phyloP scores from a whole-genome alignment of 2,888 invertebrate species.

The Laspeyria flexula region DNA sequence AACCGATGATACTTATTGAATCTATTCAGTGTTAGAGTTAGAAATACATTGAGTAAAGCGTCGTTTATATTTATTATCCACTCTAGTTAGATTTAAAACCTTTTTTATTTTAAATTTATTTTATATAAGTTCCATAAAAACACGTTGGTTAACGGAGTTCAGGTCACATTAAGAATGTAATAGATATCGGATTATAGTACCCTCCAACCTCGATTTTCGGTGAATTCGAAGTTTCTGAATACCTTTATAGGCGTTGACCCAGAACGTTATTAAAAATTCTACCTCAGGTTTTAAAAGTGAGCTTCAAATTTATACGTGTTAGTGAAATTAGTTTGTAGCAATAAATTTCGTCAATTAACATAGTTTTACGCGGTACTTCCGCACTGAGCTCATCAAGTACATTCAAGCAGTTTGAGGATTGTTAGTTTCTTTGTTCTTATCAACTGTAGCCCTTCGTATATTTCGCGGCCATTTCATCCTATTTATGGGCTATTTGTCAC shows the following conservation, averaged over 20 bases:
- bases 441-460: slow-evolving; percentile 52
- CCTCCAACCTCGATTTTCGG: slow-evolving; percentile 14
- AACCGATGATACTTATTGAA: too few relatives aligned
- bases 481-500: slow-evolving; percentile 64
- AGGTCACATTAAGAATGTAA: slow-evolving; percentile 29
- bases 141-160: not conserved
- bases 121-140: slow-evolving; percentile 15
- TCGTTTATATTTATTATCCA: not conserved
- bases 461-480: slow-evolving; percentile 52
- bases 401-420: slow-evolving; percentile 48
- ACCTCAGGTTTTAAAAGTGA: slow-evolving; percentile 19
- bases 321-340: too few relatives aligned
- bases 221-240: slow-evolving; percentile 24
- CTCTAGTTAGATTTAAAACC: not conserved
- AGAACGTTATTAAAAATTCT: slow-evolving; percentile 49
- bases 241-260: slow-evolving; percentile 42
- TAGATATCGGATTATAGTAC: slow-evolving; percentile 16
- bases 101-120: slow-evolving; percentile 15
- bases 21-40: not conserved
- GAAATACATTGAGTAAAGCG: too few relatives aligned
- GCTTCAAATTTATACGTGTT: not conserved
- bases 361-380: slow-evolving; percentile 19
- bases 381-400: slow-evolving; percentile 32
- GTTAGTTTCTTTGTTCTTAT: slow-evolving; percentile 60
- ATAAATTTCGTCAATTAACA: slow-evolving; percentile 13